Evolutionary conservation across 2,797 vertebrate species (phyloP), one percentile per base, ranked within the genome.

Genomic region (Philypnodon macrostomus): DNA sequence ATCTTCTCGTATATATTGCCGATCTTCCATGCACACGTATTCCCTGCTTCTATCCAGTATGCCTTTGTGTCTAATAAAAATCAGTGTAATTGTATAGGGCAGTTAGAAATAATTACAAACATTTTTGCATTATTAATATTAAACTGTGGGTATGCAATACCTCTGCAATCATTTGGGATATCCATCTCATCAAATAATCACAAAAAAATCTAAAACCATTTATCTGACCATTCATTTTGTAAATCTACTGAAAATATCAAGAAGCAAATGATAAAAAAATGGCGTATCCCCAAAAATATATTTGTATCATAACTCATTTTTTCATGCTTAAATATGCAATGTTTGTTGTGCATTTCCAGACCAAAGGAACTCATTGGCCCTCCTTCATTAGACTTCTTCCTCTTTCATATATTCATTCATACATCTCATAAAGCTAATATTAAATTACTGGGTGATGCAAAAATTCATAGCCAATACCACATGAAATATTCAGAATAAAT

Each of bases 31-130:
- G 21, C 0, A 37, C 17, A 42, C 6, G 7, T 24, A 29, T 2
- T 4, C 7, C 34, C 2, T 58, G 33, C 13, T 11, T 32, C 2
- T 47, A 38, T 45, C 42, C 27, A 38, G 18, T 47, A 58, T 42
- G 46, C 27, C 41, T 57, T 40, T 31, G n/a, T 34, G 63, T 52
- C 69, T 16, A 2, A 62, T 39, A 34, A 53, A 45, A 59, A 71
- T 73, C 74, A 44, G 40, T 62, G 35, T 0, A 18, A 40, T 67
- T 57, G 17, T 41, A 42, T 17, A 36, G 24, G 49, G 59, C 41
- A 63, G 50, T 39, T 57, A n/a, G n/a, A n/a, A n/a, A n/a, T n/a
- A n/a, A n/a, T n/a, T n/a, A n/a, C n/a, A n/a, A n/a, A n/a, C n/a
- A n/a, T n/a, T n/a, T n/a, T n/a, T n/a, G 39, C 23, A 27, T 16